Evolutionary conservation across 2,888 invertebrate species (phyloP).

Genomic region (Aethes cnicana): DNA sequence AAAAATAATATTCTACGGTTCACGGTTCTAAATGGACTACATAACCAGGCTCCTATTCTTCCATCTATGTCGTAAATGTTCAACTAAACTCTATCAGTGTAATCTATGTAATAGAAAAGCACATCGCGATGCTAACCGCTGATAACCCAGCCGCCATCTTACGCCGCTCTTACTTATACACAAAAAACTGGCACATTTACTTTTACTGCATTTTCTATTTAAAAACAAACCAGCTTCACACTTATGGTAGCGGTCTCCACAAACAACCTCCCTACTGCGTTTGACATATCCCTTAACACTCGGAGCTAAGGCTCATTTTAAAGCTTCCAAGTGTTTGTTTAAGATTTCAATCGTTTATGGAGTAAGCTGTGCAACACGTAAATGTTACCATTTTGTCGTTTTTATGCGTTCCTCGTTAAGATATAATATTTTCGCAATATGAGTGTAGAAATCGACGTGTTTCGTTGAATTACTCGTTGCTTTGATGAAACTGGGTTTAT

Average conservation of each 20-base stretch:
- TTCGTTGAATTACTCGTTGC: background rate
- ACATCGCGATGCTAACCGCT: conserved; percentile 1
- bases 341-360: conserved; percentile 8
- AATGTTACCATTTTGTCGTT: conserved; percentile 19
- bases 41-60: too few relatives aligned
- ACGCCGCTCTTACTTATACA: background rate
- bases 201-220: conserved; percentile 23
- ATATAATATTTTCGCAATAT: conserved; percentile 21
- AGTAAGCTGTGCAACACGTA: conserved; percentile 13
- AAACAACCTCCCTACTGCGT: conserved; percentile 1
- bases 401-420: conserved; percentile 18
- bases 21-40: too few relatives aligned
- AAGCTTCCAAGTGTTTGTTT: background rate
- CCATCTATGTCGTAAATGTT: background rate
- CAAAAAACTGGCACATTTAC: conserved; percentile 16
- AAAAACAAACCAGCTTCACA: conserved; percentile 14
- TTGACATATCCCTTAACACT: background rate
- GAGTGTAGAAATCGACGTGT: conserved; percentile 11
- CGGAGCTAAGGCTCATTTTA: background rate
- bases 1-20: too few relatives aligned
- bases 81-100: background rate
- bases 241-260: background rate
- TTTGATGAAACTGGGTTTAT: too few relatives aligned
- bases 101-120: background rate
- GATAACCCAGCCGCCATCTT: conserved; percentile 15